Base-by-base conservation (phyloP, 2,797 vertebrate species). In the Pelochelys cantorii region DNA sequence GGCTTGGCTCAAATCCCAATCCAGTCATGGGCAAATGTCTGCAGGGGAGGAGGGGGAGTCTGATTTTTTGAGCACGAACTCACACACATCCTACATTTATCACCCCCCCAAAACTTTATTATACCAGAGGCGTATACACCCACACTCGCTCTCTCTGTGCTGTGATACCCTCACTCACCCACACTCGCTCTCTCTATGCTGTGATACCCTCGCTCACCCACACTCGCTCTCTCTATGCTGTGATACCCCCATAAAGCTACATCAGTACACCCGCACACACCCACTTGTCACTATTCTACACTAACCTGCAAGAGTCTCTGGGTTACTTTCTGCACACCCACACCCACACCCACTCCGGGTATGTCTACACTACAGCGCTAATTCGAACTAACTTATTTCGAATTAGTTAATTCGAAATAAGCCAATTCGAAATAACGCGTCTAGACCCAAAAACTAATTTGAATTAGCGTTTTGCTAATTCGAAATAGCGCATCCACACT, bases 261-360 rank as follows among this genome's bases (percentile, higher is more conserved):
- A 0, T 3, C 0, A 0, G 0, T 0, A 48, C 37, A 20, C 57
- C 13, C 3, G 14, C 48, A 79, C 52, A 54, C 27, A 53, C 42
- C 42, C 59, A n/a, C 59, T 31, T n/a, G 29, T 60, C 60, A 60
- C 52, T 31, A 25, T 52, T 54, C 34, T 54, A 18, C 65, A 29
- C 7, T 18, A 53, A 34, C 34, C 3, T 1, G 20, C 11, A 29
- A 0, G 0, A 0, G 1, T 17, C 2, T 37, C 54, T 5, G 14
- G 11, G 14, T 54, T n/a, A 11, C 1, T 11, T 48, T 1, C 7
- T 0, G 1, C 52, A 10, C 52, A 71, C 25, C 7, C 80, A 11
- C 7, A n/a, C 56, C 22, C 4, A 10, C n/a, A n/a, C n/a, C n/a
- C n/a, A n/a, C n/a, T n/a, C n/a, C n/a, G n/a, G n/a, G n/a, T n/a